These are phyloP conservation scores for Dipodomys merriami DNA, from an alignment of 2,113 vertebrate genomes.

Conservation along the genomic window DNA sequence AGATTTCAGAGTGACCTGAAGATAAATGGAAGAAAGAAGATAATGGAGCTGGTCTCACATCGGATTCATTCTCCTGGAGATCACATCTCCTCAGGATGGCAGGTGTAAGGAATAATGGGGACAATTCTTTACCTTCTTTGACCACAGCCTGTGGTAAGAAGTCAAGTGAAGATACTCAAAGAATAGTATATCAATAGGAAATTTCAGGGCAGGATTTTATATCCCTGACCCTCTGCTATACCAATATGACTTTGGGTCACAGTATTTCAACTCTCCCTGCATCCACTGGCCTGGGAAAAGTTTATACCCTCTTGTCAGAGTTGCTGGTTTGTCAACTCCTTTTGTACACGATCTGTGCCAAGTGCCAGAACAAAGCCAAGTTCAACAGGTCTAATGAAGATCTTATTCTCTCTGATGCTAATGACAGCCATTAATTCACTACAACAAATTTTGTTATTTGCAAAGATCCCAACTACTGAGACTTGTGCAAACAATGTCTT, in stretches of 20 bases:
- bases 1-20: neutral
- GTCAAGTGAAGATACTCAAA: neutral
- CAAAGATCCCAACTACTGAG: neutral
- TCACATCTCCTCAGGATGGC: neutral
- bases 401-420: neutral
- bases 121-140: neutral
- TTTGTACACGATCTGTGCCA: neutral
- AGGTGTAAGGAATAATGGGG: neutral
- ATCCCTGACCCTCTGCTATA: neutral
- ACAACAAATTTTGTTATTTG: neutral
- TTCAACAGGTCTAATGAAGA: neutral
- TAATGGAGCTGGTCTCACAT: neutral
- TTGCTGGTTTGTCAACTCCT: neutral
- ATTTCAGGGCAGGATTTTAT: neutral
- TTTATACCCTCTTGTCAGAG: neutral
- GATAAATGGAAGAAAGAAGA: neutral
- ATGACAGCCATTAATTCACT: neutral
- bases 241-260: neutral
- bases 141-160: neutral
- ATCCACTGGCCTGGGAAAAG: too few species aligned
- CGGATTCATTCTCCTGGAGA: neutral
- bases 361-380: neutral
- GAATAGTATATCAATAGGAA: neutral
- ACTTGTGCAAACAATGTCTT: neutral
- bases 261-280: neutral